Base-by-base conservation (phyloP, 35 echinoderm and acorn worm genomes). In the Lytechinus pictus region DNA sequence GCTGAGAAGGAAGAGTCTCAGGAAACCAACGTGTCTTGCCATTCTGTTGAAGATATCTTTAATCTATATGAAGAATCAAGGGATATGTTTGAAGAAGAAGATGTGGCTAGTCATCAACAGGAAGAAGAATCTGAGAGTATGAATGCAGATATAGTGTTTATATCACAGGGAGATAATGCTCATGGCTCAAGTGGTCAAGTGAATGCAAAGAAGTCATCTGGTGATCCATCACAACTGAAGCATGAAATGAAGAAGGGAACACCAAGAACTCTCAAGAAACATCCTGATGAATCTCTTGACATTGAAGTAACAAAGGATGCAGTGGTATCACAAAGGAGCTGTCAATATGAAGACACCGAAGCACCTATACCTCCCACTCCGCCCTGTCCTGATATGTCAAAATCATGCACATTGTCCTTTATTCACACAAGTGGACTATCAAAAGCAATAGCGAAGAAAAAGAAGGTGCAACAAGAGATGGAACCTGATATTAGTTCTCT, bases 311-410 rank as follows among this genome's bases (percentile, higher is more conserved):
- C 87, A 27, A 61, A 71, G 14, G 94, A 86, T 52, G 55, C 61
- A 27, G 14, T 90, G 88, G 52, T 90, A n/a, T 79, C 54, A 90
- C 57, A 87, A 96, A 9, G 57, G 54, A 10, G 92, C 54, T 8
- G 66, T 79, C 66, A 79, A 79, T 57, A 90, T 91, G 93, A 96
- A 16, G 93, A 94, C 3, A 93, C 94, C 55, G 96, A 96, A 54
- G 94, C 55, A 24, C 54, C 95, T n/a, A 97, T 97, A 27, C 96
- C 96, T 55, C 96, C 96, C 12, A 96, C 96, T 52, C 96, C 96
- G 53, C 96, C 96, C 4, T 95, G 93, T 66, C 86, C 66, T 10
- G 55, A 61, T 3, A 24, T 91, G 54, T 61, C 95, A 3, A 96
- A 66, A 19, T 57, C 91, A 54, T 54, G 58, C 66, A 79, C 14